Conservation (phyloP, 2,888 invertebrate species). For the Eristalinus aeneus region DNA sequence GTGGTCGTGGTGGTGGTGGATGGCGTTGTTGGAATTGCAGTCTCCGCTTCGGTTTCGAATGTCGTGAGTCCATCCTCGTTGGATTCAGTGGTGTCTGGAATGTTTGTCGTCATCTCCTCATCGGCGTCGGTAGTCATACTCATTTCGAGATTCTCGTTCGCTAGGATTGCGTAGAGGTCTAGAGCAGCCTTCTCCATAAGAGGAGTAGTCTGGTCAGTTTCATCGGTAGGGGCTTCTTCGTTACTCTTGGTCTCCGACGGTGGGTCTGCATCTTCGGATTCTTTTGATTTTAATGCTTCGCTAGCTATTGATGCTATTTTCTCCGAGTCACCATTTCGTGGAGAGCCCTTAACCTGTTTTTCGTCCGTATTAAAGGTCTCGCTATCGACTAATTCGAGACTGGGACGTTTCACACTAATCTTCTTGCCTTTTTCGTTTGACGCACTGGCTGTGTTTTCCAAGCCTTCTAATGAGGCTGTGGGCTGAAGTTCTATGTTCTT, state of each 20-base stretch:
- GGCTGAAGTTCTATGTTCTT: constrained; percentile 80
- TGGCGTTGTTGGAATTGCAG: constrained; percentile 79
- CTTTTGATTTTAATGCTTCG: constrained; percentile 70
- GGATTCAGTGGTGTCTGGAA: constrained; percentile 78
- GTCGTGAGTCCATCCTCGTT: constrained; percentile 77
- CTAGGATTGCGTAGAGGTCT: constrained; percentile 90
- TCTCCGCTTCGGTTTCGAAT: constrained; percentile 81
- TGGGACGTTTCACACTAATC: constrained; percentile 84
- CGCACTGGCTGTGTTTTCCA: constrained; percentile 81
- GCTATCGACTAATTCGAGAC: constrained; percentile 90
- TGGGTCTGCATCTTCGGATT: constrained; percentile 53
- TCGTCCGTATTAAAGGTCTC: constrained; percentile 89
- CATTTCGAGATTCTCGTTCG: constrained; percentile 84
- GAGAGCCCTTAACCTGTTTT: constrained; percentile 78
- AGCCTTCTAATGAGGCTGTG: constrained; percentile 83
- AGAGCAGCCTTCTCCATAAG: constrained; percentile 92
- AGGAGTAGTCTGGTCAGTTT: constrained; percentile 81
- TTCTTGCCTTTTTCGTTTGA: constrained; percentile 76
- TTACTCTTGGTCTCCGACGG: constrained; percentile 24
- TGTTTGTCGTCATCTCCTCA: constrained; percentile 76
- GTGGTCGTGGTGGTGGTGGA: constrained; percentile 81
- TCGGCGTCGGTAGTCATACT: constrained; percentile 79
- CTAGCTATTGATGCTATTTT: constrained; percentile 73
- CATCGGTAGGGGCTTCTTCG: constrained; percentile 71
- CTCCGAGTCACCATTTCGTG: constrained; percentile 77